Conservation (phyloP, 2,797 vertebrate species). For the Chaetophractus vellerosus region DNA sequence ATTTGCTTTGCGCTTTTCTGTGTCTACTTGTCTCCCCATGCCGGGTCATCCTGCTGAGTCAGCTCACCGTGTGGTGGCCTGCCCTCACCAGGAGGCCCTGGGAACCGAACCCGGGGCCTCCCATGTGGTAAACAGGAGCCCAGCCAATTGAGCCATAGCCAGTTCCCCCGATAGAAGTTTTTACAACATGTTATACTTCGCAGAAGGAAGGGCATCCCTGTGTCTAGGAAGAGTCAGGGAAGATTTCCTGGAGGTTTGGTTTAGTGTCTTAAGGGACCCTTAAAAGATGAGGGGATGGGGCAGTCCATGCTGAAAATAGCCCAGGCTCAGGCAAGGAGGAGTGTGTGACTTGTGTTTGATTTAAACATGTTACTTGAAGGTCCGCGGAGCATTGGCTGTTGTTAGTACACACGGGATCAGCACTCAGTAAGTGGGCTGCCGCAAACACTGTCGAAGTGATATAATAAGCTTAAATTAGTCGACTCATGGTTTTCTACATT, state of each 20-base stretch:
- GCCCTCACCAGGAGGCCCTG: too few species aligned
- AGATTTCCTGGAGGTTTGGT: not conserved
- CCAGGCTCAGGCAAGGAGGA: not conserved
- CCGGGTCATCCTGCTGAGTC: too few species aligned
- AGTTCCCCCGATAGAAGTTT: not conserved
- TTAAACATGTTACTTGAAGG: not conserved
- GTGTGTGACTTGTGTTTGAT: not conserved
- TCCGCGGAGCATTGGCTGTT: not conserved
- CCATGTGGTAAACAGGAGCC: too few species aligned
- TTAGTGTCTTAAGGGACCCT: not conserved
- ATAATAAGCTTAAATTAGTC: not conserved
- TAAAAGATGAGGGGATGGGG: fast-evolving
- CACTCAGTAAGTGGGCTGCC: not conserved
- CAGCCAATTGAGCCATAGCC: too few species aligned
- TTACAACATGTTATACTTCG: not conserved
- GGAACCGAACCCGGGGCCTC: too few species aligned
- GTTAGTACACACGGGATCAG: not conserved
- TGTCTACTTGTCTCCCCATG: too few species aligned
- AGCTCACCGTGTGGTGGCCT: too few species aligned
- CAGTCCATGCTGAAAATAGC: not conserved
- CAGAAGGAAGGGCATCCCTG: not conserved
- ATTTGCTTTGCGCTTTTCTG: too few species aligned
- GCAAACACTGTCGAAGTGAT: not conserved
- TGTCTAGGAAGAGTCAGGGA: not conserved
- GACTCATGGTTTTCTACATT: conserved; percentile 23